Percentiles rank a stretch among this genome's conserved stretches.
Conservation (phyloP, 2,888 invertebrate genomes). For the Drosophila rellima region DNA sequence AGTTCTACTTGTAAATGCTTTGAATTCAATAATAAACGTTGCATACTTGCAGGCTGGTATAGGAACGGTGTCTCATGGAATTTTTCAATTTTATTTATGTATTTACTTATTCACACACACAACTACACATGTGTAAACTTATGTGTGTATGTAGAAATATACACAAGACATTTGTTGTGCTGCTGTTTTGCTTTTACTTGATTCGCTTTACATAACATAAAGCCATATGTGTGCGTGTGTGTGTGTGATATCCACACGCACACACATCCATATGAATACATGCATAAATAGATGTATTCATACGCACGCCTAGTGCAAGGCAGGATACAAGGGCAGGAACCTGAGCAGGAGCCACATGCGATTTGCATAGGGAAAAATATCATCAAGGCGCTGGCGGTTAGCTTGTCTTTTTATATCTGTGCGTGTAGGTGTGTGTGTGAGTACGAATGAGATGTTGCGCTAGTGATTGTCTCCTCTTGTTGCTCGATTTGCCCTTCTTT, state of each 20-base stretch:
- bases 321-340: conserved; percentile 48
- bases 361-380: conserved; percentile 76
- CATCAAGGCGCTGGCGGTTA: conserved; percentile 63
- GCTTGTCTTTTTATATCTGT: conserved; percentile 29
- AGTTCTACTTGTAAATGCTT: conserved; percentile 24
- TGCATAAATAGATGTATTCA: conserved; percentile 64
- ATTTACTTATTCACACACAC: conserved; percentile 40
- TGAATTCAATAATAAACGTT: conserved; percentile 62
- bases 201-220: conserved; percentile 56
- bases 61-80: conserved; percentile 51
- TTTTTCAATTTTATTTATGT: conserved; percentile 69
- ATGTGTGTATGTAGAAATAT: conserved; percentile 4
- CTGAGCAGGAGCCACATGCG: conserved; percentile 63
- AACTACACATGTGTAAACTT: background rate
- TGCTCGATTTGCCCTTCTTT: conserved; percentile 65
- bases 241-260: conserved; percentile 12
- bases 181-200: conserved; percentile 46
- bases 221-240: conserved; percentile 9
- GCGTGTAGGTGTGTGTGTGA: conserved; percentile 17
- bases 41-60: conserved; percentile 44
- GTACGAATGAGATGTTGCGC: conserved; percentile 73
- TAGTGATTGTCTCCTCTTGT: conserved; percentile 72
- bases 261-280: conserved; percentile 18
- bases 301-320: conserved; percentile 68
- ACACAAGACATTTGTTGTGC: conserved; percentile 40